Evolutionary conservation across 2,113 vertebrate genomes (phyloP), one percentile per base, ranked within the genome.

Genomic region (Mirounga angustirostris): DNA sequence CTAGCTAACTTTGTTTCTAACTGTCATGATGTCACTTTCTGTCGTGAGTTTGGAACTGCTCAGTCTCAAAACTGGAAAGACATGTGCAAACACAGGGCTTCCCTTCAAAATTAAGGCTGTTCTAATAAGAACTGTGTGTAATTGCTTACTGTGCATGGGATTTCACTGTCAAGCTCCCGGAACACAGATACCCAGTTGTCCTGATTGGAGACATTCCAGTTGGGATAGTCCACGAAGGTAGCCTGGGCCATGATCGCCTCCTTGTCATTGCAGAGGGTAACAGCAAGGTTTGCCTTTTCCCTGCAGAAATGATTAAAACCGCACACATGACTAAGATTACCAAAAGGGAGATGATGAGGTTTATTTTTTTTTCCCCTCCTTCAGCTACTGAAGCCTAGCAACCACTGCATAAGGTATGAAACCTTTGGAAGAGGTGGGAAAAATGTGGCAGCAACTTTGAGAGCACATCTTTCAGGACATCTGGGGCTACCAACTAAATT

Each of bases 251-350:
- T 58, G 36, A 99, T 87, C 46, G 99, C 97, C 10, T 99, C 98
- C 88, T 97, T 98, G 54, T 98, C 98, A 89, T 98, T 99, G 98
- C 97, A 98, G 97, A 99, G 95, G 1, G 99, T 99, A 98, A 99
- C 98, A 2, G 99, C 99, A 97, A 99, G 98, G 92, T 99, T 99
- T 59, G 99, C 99, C 92, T 99, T 99, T 97, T 99, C 99, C 93
- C 99, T 99, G 98, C 40, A 36, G 89, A 98, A 97, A 98, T 21
- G 96, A 90, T 86, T 96, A 40, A 65, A 84, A 92, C 87, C 71
- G 52, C 58, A 96, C 21, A 96, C 63, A 11, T 92, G 96, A 69
- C 94, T 76, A 61, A 83, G 96, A 95, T 15, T 46, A 59, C 2
- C 50, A 24, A 24, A 86, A 59, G 4, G 43, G 43, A 94, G 54